Evolutionary conservation across 2,113 vertebrate species (phyloP).

Genomic region (Eubucco bourcierii): DNA sequence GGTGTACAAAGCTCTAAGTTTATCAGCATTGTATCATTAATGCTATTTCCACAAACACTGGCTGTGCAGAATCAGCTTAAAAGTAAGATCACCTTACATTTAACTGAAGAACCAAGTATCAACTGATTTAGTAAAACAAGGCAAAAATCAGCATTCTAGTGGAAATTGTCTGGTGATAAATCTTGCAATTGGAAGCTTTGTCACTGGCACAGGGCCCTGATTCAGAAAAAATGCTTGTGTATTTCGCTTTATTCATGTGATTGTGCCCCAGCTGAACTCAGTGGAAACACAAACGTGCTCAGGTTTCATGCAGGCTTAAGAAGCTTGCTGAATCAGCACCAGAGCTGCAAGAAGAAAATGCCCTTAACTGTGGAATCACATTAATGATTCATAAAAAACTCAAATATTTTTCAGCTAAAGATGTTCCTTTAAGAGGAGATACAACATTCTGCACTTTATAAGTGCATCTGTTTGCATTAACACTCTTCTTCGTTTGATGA

Average conservation of each 20-base stretch:
- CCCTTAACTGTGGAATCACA: not conserved
- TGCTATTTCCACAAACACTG: not conserved
- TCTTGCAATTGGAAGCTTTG: not conserved
- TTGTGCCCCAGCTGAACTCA: not conserved
- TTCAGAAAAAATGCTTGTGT: not conserved
- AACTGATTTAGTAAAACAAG: not conserved
- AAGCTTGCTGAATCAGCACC: conserved; percentile 37
- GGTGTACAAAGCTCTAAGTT: not conserved
- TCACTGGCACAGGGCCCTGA: not conserved
- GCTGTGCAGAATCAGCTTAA: not conserved
- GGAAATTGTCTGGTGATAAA: not conserved
- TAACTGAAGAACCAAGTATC: not conserved
- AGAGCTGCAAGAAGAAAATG: not conserved
- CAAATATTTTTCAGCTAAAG: not conserved
- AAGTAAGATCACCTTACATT: not conserved
- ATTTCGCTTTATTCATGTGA: not conserved
- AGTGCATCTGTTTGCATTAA: not conserved
- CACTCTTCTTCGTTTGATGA: not conserved
- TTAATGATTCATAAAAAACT: not conserved
- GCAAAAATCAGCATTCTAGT: not conserved
- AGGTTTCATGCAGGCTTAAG: conserved; percentile 11
- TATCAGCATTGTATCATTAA: not conserved
- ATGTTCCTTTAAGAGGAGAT: not conserved
- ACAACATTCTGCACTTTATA: not conserved
- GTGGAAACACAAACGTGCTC: not conserved